Conservation (phyloP, 1,140 invertebrate genomes). For the Fragariocoptes setiger region DNA sequence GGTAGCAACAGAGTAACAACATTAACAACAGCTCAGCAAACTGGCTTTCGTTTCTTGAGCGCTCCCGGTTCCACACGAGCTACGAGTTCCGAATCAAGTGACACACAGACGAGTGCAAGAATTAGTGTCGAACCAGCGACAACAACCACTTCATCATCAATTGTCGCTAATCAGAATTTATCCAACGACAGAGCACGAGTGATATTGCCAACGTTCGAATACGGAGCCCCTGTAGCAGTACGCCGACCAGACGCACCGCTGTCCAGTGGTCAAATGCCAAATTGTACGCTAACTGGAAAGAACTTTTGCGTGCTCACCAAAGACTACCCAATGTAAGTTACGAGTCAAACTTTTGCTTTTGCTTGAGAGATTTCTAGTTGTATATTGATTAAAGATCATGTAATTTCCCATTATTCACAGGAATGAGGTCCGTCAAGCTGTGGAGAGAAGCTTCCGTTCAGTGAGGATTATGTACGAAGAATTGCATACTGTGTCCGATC, state of each 20-base stretch:
- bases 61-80: too few relatives aligned
- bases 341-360: background rate
- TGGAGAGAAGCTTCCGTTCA: constrained; percentile 10
- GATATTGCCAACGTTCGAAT: background rate
- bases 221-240: constrained; percentile 8
- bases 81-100: too few relatives aligned
- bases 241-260: constrained; percentile 10
- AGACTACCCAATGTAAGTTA: constrained; percentile 12
- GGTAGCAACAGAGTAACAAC: too few relatives aligned
- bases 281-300: constrained; percentile 10
- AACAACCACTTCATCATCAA: too few relatives aligned
- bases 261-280: constrained; percentile 11
- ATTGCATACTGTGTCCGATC: constrained; percentile 12
- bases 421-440: constrained; percentile 11
- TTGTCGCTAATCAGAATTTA: too few relatives aligned
- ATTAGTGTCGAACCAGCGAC: too few relatives aligned
- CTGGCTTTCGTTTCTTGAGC: too few relatives aligned
- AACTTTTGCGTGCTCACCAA: constrained; percentile 13
- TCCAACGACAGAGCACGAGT: too few relatives aligned
- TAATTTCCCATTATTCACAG: background rate
- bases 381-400: background rate
- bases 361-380: background rate
- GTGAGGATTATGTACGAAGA: constrained; percentile 13
- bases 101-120: too few relatives aligned
- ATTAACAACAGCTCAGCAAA: too few relatives aligned